Evolutionary conservation across 2,797 vertebrate genomes (phyloP), one percentile per base, ranked within the genome.

Genomic region (Anabacerthia variegaticeps): DNA sequence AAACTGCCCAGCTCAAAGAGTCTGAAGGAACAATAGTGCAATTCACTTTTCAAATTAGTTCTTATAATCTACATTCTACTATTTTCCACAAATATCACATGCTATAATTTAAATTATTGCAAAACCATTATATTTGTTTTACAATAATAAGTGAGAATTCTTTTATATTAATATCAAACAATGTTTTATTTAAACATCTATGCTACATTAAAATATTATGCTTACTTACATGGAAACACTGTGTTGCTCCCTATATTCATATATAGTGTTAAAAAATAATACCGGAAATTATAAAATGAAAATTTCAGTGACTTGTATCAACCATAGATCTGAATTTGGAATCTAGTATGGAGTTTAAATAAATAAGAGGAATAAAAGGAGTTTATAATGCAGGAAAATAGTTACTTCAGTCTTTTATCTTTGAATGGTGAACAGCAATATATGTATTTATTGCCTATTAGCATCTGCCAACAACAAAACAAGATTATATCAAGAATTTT

Each of bases 381-480:
- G 63, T 89, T 94, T 91, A 75, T 93, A 87, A 93, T 86, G 44
- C 56, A 90, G 61, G 63, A 71, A 97, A 97, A 82, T 54, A 78
- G 37, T 94, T 95, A 96, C 68, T 95, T 86, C 62, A 75, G 39
- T 49, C 41, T 88, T 93, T 90, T 89, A 87, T 87, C 52, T 95
- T 90, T 69, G 77, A 82, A 36, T 49, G 87, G 68, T 81, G 88
- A 92, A 75, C 80, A 95, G 91, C 48, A 68, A 63, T 55, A 81
- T 79, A 87, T 88, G 69, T 85, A 68, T 74, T 83, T 97, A 88
- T 62, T 49, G n/a, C 24, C 56, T 51, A 56, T 71, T 93, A 96
- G 84, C 48, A 72, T 52, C 66, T 89, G 51, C 80, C 92, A 88
- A 91, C 54, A 90, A 69, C 23, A 94, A 96, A 96, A 82, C 22